Evolutionary conservation across 2,888 invertebrate genomes (phyloP), one percentile per base, ranked within the genome.

Genomic region (Caenorhabditis sp.): DNA sequence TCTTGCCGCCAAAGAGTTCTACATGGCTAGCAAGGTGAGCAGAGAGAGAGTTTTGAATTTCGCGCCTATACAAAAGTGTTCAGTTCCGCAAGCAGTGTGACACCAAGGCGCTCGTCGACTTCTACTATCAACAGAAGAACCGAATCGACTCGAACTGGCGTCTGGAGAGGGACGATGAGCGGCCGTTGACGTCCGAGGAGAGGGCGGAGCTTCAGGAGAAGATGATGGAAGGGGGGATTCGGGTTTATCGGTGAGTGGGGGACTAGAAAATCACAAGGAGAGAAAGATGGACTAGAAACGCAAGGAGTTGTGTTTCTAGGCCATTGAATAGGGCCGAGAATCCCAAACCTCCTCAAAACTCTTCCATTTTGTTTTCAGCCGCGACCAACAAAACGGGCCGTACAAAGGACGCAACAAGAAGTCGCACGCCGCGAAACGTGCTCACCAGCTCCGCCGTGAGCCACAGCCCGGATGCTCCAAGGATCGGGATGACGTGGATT

Each of bases 121-220:
- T 69, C 16, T 77, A 77, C 54, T 77, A 77, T 28, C 14, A n/a
- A 7, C 61, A 77, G 44, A 77, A 77, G 38, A 77, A 77, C 61
- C 47, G 58, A 26, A 59, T 59, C 19, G 38, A 16, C 16, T n/a
- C 35, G 5, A 68, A 76, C 19, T 76, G 58, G 59, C 76, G 69
- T 0, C 38, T 77, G 28, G 61, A 77, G 35, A 16, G n/a, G 6
- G 41, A 35, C 3, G 54, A 64, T 10, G 19, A 24, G 12, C 26
- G 16, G 24, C 28, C 61, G 10, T 35, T 61, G 61, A 61, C 41
- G 14, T 61, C 61, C 2, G 41, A 63, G 7, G 51, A 73, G 35
- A n/a, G 56, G 10, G 14, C n/a, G 2, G 66, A 56, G 16, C 16
- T 75, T n/a, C 54, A 75, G 35, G 64, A 44, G 8, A 44, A 26